phyloP scores from a whole-genome alignment of 2,113 vertebrate genomes.

The Alces alces region DNA sequence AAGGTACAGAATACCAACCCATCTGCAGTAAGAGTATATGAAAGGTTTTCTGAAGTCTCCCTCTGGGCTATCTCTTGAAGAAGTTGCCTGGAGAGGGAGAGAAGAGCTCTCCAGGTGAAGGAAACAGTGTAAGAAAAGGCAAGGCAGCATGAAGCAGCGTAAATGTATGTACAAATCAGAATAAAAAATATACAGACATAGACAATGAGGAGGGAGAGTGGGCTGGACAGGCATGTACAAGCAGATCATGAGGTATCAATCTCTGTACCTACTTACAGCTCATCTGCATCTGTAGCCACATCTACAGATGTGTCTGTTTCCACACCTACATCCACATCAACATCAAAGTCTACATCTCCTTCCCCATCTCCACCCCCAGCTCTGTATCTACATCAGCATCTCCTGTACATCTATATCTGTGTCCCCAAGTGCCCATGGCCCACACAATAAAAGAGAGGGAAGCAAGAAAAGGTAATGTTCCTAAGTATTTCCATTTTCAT shows the following conservation, averaged over 20 bases:
- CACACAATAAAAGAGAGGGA: neutral
- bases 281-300: neutral
- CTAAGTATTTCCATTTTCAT: too few relatives aligned
- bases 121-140: neutral
- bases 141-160: neutral
- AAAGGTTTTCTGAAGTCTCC: neutral
- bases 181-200: neutral
- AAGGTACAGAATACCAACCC: neutral
- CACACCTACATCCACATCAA: neutral
- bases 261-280: accelerated
- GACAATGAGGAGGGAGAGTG: neutral
- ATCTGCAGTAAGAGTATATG: too few relatives aligned
- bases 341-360: neutral
- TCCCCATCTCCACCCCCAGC: neutral
- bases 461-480: neutral
- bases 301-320: neutral
- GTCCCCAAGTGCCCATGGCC: accelerated
- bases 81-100: neutral
- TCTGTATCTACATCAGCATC: neutral
- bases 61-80: neutral
- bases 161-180: neutral
- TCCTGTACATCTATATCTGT: neutral
- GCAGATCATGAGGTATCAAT: neutral
- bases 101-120: neutral
- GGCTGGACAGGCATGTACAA: neutral